These are phyloP conservation scores for Xenotilapia flavipinnis DNA, from an alignment of 2,113 vertebrate species.

Conservation along the genomic window DNA sequence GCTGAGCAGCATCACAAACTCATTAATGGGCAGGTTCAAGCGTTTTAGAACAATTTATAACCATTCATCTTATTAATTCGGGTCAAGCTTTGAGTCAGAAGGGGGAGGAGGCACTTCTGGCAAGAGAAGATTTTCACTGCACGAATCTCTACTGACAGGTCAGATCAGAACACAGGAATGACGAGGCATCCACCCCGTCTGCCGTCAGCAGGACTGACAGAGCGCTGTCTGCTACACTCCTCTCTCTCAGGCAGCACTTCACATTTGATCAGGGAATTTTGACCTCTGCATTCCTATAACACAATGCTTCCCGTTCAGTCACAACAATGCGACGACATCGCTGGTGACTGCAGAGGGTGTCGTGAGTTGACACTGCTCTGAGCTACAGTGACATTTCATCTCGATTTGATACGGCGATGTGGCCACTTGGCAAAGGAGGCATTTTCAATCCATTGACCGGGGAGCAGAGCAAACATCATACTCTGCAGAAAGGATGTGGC, in stretches of 20 bases:
- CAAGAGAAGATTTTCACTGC: not conserved
- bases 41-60: not conserved
- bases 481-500: not conserved
- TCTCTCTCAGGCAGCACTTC: conserved; percentile 4
- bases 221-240: conserved; percentile 13
- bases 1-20: not conserved
- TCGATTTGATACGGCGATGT: conserved; percentile 13
- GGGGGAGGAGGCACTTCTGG: not conserved
- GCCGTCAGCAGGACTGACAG: conserved; percentile 16
- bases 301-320: not conserved
- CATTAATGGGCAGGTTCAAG: conserved; percentile 15
- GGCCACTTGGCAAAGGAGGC: not conserved
- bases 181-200: conserved; percentile 1
- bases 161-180: conserved; percentile 32
- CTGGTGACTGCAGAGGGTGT: conserved; percentile 17
- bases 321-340: not conserved
- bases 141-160: conserved; percentile 34
- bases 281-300: conserved; percentile 23
- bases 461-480: not conserved
- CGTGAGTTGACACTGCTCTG: not conserved
- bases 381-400: not conserved
- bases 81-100: not conserved
- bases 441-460: not conserved
- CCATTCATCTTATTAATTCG: not conserved
- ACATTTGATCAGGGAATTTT: conserved; percentile 22